phyloP scores from a whole-genome alignment of 2,888 invertebrate genomes.

The Lepidocyrtinus sp. region DNA sequence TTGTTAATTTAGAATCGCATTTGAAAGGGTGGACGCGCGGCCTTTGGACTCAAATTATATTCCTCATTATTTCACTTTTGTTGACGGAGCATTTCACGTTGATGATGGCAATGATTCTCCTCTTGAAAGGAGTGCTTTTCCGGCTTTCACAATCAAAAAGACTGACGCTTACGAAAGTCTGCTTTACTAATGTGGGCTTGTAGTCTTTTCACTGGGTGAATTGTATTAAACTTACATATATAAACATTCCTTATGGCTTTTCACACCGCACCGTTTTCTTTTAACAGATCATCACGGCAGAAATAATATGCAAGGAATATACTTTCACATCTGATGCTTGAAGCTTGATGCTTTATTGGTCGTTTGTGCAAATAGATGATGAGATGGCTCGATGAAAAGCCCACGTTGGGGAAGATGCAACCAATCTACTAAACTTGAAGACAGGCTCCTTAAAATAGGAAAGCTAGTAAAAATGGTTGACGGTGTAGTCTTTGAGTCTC shows the following conservation, averaged over 20 bases:
- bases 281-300: not conserved
- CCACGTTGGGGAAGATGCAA: not conserved
- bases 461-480: constrained; percentile 4
- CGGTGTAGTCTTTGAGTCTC: constrained; percentile 3
- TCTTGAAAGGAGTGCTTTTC: constrained; percentile 4
- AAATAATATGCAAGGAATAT: constrained; percentile 1
- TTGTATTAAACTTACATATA: too few relatives aligned
- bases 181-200: not conserved
- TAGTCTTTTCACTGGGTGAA: constrained; percentile 4
- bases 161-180: not conserved
- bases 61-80: constrained; percentile 50
- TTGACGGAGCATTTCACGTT: constrained; percentile 38
- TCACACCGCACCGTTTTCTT: too few relatives aligned
- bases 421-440: constrained; percentile 2
- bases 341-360: constrained; percentile 20
- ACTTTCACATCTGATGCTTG: constrained; percentile 30
- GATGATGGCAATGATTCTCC: constrained; percentile 21
- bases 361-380: too few relatives aligned
- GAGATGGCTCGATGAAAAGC: not conserved
- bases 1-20: constrained; percentile 46
- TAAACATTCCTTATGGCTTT: too few relatives aligned
- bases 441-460: not conserved
- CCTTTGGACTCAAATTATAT: constrained; percentile 46
- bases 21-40: constrained; percentile 41
- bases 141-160: not conserved